These are phyloP conservation scores for Neogobius melanostomus DNA, from an alignment of 2,113 vertebrate genomes.

Conservation along the genomic window DNA sequence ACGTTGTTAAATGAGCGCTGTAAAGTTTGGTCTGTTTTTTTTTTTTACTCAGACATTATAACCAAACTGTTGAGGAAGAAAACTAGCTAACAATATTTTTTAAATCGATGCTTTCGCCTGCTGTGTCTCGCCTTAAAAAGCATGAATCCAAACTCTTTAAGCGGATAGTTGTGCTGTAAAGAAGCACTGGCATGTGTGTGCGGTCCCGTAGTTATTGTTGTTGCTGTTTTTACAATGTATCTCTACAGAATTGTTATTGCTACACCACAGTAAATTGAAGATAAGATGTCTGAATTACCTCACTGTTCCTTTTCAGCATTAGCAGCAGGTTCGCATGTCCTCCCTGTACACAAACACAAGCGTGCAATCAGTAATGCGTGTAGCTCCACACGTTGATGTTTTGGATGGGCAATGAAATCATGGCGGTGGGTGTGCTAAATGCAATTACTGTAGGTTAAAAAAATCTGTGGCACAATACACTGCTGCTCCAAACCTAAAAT, in stretches of 20 bases:
- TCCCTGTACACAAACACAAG: constrained; percentile 77
- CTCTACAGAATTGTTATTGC: neutral
- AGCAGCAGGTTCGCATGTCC: constrained; percentile 87
- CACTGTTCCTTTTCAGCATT: constrained; percentile 91
- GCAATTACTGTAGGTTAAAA: constrained; percentile 12
- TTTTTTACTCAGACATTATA: too few relatives aligned
- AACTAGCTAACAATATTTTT: too few relatives aligned
- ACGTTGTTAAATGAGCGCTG: too few relatives aligned
- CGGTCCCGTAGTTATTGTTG: neutral
- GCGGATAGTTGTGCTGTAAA: too few relatives aligned
- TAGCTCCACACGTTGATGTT: neutral
- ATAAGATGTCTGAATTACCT: constrained; percentile 80
- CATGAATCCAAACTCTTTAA: too few relatives aligned
- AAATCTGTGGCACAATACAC: too few relatives aligned
- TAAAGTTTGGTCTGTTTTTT: too few relatives aligned
- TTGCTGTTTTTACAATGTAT: neutral
- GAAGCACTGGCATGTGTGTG: too few relatives aligned
- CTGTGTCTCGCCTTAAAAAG: too few relatives aligned
- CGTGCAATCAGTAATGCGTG: constrained; percentile 17
- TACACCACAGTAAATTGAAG: constrained; percentile 27
- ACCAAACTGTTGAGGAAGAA: too few relatives aligned
- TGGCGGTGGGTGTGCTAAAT: constrained; percentile 22
- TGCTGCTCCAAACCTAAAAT: neutral
- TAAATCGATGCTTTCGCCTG: too few relatives aligned
- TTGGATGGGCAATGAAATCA: constrained; percentile 8